Base-by-base conservation (phyloP, 2,888 invertebrate genomes). In the Gymnoscelis rufifasciata region DNA sequence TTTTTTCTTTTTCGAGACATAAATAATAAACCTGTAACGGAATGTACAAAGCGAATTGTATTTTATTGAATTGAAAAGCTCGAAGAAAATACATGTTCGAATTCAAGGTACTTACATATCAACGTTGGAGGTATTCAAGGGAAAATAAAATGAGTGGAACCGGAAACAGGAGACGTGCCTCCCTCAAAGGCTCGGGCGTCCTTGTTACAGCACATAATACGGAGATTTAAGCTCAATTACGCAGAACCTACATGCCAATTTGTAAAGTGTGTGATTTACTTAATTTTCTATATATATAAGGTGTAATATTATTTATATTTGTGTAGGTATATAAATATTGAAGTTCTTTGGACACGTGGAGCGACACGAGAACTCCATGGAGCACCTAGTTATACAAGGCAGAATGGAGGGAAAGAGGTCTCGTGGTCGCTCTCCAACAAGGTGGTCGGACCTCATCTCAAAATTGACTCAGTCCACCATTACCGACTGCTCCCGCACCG, bases 151-250 rank as follows among this genome's bases (percentile, higher is more conserved):
- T 28, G 37, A 43, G 37, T 28, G 38, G 14, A 28, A 30, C 38
- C 49, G 49, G 49, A 49, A 26, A 41, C 38, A 30, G 3, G 43
- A 7, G 39, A 47, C 46, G 44, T 52, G 42, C 42, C 39, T 42
- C 12, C 2, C 47, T 35, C 42, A 45, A 52, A 43, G 44, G 36
- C 7, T 36, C 38, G 33, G 38, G 27, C 15, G 44, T 27, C 35
- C 31, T 13, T 14, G 27, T 41, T 36, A 45, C 23, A 31, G 28
- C 23, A 29, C 38, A 45, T 35, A 38, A 49, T 42, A 33, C 50
- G 38, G 24, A 38, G 45, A 45, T 23, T 47, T 39, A 55, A 43
- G 48, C 51, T 55, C 60, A 54, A 60, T 58, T 60, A 56, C 49
- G 41, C 38, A 19, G 33, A n/a, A n/a, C n/a, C n/a, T 40, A 38